Conservation (phyloP, 2,797 vertebrate species). For the Falco columbarius region DNA sequence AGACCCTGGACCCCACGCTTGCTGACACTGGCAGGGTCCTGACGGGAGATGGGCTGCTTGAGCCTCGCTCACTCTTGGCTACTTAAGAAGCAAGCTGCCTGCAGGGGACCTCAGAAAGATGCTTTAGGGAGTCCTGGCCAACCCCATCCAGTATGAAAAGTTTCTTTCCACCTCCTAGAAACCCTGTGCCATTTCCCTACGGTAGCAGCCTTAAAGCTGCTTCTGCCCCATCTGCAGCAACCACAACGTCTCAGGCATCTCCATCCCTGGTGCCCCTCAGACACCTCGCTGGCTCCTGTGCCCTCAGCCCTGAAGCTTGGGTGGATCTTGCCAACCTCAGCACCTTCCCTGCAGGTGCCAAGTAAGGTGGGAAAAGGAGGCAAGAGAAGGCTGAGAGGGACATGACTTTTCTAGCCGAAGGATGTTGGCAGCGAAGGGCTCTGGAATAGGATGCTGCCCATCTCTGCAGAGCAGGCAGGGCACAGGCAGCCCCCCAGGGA, state of each 20-base stretch:
- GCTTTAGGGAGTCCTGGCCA: not conserved
- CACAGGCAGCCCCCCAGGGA: not conserved
- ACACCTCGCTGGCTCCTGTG: fast-evolving
- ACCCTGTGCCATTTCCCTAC: not conserved
- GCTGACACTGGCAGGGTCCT: not conserved
- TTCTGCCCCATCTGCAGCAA: not conserved
- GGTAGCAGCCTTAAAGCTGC: not conserved
- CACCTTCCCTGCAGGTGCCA: fast-evolving
- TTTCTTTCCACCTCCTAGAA: not conserved
- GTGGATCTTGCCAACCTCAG: not conserved
- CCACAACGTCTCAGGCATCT: fast-evolving
- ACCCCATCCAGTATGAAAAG: not conserved
- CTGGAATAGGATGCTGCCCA: not conserved
- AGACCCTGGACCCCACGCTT: fast-evolving
- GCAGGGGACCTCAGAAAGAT: not conserved
- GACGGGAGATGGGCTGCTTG: not conserved
- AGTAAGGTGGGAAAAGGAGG: not conserved
- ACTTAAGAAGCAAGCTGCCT: not conserved
- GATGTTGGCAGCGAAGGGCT: not conserved
- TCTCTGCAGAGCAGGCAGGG: not conserved
- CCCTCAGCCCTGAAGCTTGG: not conserved
- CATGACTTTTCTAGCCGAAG: not conserved
- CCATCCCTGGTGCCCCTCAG: not conserved
- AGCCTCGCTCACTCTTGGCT: not conserved
- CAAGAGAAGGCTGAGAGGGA: not conserved